A percentile compares a stretch with the other conserved stretches of the same genome.
Conservation (phyloP, 2,888 invertebrate genomes). For the Drosophila testacea region DNA sequence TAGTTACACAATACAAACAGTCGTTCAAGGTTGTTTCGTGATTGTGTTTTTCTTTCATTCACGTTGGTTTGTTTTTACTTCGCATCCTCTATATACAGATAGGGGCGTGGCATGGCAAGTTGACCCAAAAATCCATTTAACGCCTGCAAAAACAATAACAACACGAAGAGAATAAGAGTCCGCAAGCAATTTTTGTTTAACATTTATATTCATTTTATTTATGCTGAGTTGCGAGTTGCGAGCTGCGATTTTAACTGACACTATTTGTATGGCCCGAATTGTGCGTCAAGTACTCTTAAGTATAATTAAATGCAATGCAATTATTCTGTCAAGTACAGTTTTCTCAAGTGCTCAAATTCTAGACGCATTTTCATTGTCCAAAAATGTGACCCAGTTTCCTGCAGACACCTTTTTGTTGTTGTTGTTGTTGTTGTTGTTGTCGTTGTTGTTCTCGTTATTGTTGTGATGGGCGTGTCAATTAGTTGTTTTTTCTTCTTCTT, state of each 20-base stretch:
- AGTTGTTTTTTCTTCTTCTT: constrained; percentile 22
- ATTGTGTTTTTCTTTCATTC: constrained; percentile 29
- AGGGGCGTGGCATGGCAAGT: constrained; percentile 43
- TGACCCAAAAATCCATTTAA: constrained; percentile 68
- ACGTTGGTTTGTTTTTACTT: constrained; percentile 1
- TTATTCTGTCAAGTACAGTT: constrained; percentile 43
- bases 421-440: constrained; percentile 12
- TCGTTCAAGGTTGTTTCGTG: constrained; percentile 47
- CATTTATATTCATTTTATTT: constrained; percentile 29
- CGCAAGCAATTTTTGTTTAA: constrained; percentile 30
- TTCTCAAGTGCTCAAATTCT: constrained; percentile 24
- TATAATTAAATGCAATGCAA: constrained; percentile 44
- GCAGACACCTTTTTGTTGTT: neutral
- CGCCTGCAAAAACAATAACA: constrained; percentile 25
- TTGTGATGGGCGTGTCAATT: constrained; percentile 14
- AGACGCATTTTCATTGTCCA: constrained; percentile 54
- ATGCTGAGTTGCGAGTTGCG: constrained; percentile 39
- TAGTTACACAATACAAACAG: constrained; percentile 52
- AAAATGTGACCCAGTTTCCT: constrained; percentile 64
- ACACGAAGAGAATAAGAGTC: constrained; percentile 27
- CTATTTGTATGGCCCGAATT: constrained; percentile 50
- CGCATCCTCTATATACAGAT: constrained; percentile 25
- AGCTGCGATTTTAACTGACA: constrained; percentile 39
- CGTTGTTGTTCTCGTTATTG: constrained; percentile 29
- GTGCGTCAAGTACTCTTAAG: constrained; percentile 29